A percentile compares a stretch with the other conserved stretches of the same genome.
These are phyloP conservation scores for Hirundichthys speculiger DNA, from an alignment of 2,113 vertebrate genomes.

Conservation along the genomic window DNA sequence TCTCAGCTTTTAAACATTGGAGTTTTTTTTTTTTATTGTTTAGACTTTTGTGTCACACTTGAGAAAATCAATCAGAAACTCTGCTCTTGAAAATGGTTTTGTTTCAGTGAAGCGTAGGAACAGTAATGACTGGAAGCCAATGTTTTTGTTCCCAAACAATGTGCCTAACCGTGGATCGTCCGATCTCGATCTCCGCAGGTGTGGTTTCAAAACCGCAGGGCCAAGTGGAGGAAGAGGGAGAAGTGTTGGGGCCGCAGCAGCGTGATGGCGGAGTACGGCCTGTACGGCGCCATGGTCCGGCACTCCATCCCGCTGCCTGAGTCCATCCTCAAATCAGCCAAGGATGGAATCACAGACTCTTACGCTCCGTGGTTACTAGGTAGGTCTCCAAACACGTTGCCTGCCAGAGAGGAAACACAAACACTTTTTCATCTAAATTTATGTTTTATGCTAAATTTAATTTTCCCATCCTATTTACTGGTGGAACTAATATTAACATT, in stretches of 20 bases:
- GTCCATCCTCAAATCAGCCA: constrained; percentile 98
- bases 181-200: constrained; percentile 87
- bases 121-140: no score
- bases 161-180: no score
- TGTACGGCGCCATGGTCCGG: constrained; percentile 97
- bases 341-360: constrained; percentile 97
- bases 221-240: constrained; percentile 98
- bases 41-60: no score
- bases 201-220: constrained; percentile 98
- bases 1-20: no score
- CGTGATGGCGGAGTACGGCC: constrained; percentile 97
- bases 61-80: no score
- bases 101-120: no score
- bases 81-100: no score
- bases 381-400: constrained; percentile 72
- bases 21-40: no score
- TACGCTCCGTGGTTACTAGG: constrained; percentile 97
- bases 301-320: constrained; percentile 97
- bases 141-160: no score
- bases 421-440: background rate
- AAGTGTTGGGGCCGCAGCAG: constrained; percentile 99
- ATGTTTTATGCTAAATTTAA: background rate
- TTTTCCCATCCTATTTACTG: no score
- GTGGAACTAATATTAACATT: no score
- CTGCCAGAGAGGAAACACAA: no score